Evolutionary conservation across 2,797 vertebrate genomes (phyloP).

Genomic region (Sebastiscus tertius): DNA sequence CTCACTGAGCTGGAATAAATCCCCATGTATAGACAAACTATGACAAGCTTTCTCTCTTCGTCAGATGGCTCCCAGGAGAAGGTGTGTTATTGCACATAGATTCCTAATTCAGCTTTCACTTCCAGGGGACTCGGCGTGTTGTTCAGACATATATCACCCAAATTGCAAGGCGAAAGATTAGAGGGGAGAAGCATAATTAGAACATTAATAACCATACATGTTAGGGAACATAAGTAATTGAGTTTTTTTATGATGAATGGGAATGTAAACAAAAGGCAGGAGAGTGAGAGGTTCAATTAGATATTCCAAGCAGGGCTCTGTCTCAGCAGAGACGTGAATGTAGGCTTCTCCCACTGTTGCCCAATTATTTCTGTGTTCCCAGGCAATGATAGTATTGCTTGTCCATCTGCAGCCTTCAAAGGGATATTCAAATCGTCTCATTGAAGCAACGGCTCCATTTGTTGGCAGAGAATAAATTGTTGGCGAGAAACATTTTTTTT

Average conservation of each 20-base stretch:
- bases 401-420: slow-evolving; percentile 78
- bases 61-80: slow-evolving; percentile 68
- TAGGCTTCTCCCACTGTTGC: slow-evolving; percentile 64
- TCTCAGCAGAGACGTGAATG: slow-evolving; percentile 52
- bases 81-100: slow-evolving; percentile 57
- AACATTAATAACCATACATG: slow-evolving; percentile 79
- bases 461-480: slow-evolving; percentile 66
- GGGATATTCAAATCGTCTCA: slow-evolving; percentile 72
- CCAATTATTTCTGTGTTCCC: slow-evolving; percentile 77
- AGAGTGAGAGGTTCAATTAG: slow-evolving; percentile 67
- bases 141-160: slow-evolving; percentile 68
- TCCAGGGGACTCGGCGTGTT: slow-evolving; percentile 46
- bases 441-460: slow-evolving; percentile 63
- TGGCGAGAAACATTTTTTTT: slow-evolving; percentile 37
- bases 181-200: slow-evolving; percentile 73
- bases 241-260: slow-evolving; percentile 69
- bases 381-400: slow-evolving; percentile 69
- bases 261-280: slow-evolving; percentile 73
- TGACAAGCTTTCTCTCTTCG: slow-evolving; percentile 48
- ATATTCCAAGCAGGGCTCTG: slow-evolving; percentile 47
- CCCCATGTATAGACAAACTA: slow-evolving; percentile 55
- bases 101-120: slow-evolving; percentile 60
- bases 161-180: slow-evolving; percentile 72
- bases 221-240: slow-evolving; percentile 71
- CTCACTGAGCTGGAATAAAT: slow-evolving; percentile 56